phyloP scores from a whole-genome alignment of 1,140 invertebrate species.

The Trichogramma pretiosum region DNA sequence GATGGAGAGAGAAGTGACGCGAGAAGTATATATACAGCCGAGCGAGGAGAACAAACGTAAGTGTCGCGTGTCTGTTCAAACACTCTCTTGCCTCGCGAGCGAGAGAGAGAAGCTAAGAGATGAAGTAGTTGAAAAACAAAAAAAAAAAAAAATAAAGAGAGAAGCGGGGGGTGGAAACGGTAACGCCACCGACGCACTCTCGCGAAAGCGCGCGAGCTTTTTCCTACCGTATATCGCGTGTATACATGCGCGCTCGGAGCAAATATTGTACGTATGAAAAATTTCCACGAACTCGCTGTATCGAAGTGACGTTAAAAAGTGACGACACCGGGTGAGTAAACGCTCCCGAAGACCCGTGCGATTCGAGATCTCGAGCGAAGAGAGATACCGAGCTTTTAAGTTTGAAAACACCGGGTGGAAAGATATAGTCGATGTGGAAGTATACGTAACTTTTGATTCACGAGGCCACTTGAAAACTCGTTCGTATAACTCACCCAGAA shows the following conservation, averaged over 20 bases:
- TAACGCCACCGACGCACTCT: background rate
- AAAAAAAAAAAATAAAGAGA: background rate
- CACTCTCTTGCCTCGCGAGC: slow-evolving; percentile 20
- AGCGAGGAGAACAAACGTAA: slow-evolving; percentile 27
- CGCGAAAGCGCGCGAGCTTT: background rate
- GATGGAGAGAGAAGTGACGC: slow-evolving; percentile 15
- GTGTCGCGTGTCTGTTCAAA: slow-evolving; percentile 39
- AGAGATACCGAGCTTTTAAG: no score
- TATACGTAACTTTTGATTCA: no score
- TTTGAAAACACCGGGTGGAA: no score
- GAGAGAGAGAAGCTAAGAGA: background rate
- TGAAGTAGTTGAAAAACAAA: background rate
- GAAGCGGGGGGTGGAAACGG: background rate
- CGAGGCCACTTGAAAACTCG: no score
- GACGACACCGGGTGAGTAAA: background rate
- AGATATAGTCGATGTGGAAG: no score
- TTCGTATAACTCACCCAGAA: no score
- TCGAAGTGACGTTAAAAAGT: no score
- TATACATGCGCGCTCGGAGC: background rate
- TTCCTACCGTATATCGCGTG: background rate
- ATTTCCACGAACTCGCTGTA: no score
- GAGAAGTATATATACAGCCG: slow-evolving; percentile 13
- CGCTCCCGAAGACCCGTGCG: no score
- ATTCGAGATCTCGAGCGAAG: no score
- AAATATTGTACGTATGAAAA: no score